Evolutionary conservation across 2,113 vertebrate species (phyloP).

Genomic region (Coturnix japonica): DNA sequence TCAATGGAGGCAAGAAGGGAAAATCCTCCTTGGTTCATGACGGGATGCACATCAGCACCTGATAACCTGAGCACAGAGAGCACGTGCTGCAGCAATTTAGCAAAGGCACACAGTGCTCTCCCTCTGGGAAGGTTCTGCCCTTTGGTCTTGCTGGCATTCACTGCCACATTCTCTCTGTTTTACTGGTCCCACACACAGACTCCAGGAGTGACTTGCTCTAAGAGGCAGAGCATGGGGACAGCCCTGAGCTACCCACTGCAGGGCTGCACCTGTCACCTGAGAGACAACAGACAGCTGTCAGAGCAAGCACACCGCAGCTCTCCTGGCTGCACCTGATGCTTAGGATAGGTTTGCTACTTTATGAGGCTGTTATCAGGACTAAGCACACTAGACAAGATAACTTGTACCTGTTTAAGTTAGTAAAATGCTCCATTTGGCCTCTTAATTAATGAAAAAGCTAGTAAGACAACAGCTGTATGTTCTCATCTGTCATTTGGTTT

Average conservation of each 20-base stretch:
- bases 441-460: background rate
- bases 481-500: background rate
- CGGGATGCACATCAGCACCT: fast-evolving
- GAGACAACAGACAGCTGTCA: fast-evolving
- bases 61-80: background rate
- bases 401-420: fast-evolving
- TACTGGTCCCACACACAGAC: background rate
- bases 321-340: background rate
- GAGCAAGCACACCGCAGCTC: fast-evolving
- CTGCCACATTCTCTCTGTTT: background rate
- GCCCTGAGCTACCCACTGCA: background rate
- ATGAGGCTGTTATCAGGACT: background rate
- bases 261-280: background rate
- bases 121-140: background rate
- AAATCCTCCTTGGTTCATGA: background rate
- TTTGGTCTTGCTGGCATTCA: background rate
- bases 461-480: background rate
- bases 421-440: background rate
- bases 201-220: background rate
- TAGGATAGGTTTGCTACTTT: background rate
- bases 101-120: background rate
- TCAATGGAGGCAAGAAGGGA: background rate
- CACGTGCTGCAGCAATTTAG: background rate
- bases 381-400: background rate
- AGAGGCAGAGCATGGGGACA: background rate